Evolutionary conservation across 2,113 vertebrate genomes (phyloP), one percentile per base, ranked within the genome.

Genomic region (Helogale parvula): DNA sequence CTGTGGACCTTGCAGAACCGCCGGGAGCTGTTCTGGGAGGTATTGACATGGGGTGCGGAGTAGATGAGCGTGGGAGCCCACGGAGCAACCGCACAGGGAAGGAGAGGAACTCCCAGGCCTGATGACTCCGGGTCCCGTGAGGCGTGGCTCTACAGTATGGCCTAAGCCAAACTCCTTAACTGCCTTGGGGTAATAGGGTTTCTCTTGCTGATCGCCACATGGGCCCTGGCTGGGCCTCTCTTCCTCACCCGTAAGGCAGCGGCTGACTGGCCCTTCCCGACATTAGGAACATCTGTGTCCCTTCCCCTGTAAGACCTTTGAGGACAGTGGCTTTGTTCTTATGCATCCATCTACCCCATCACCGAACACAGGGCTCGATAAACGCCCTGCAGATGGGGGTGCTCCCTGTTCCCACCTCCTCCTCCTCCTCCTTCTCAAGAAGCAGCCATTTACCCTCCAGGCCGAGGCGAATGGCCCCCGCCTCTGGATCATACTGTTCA

Each of bases 391-490:
- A 81, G 33, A 47, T 7, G 16, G 2, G 23, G 8, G 0, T 19
- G 85, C 27, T 77, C 15, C 1, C 33, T 5, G 5, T 1, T 65
- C 29, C 38, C 17, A 16, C 15, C 13, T 76, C 72, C 38, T 11
- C 12, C 54, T 19, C 54, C 54, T 7, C 4, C 19, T 14, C 35
- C 3, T 13, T 8, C 15, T 38, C 3, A 2, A 17, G 16, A 83
- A n/a, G 69, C 33, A 0, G 0, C 5, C 38, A 9, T 35, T 38
- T 60, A 29, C 7, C 21, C 6, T 41, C 6, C 19, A n/a, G 7
- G 68, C 12, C 0, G 0, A 35, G 12, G n/a, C 4, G 0, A 50
- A 45, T 10, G 2, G 11, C 50, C 17, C 14, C 81, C 19, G 0
- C 17, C 9, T 71, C 60, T 8, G 8, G 29, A 1, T 47, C 4